Evolutionary conservation across 1,140 invertebrate genomes (phyloP), one percentile per base, ranked within the genome.

Genomic region (Melitaea cinxia): DNA sequence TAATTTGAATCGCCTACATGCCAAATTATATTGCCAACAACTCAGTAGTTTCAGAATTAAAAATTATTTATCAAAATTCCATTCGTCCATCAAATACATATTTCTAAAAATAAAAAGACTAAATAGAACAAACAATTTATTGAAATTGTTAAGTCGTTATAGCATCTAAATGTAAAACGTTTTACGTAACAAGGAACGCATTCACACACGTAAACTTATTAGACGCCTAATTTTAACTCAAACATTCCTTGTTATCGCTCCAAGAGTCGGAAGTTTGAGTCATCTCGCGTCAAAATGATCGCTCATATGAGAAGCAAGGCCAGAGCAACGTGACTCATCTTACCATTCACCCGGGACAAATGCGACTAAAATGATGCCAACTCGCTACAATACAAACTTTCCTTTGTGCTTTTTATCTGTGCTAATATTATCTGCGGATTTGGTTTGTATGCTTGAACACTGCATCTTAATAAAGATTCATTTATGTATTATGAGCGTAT

Each of bases 211-310:
- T 49, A 64, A 35, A 56, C 42, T 56, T 50, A 55, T 47, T 33
- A 30, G 54, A 19, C 17, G 52, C 33, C 65, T 74, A 74, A 68
- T 64, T 74, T 74, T 72, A 74, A 61, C 55, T 19, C 6, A 59
- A 68, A 62, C 65, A 79, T 81, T 76, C 69, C 66, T n/a, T 73
- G 65, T 68, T 26, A 73, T 68, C 70, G 68, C 58, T 73, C 67
- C 63, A 68, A 69, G 67, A 66, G 45, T 75, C 75, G 74, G 74
- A 82, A 79, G 70, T 61, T 62, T 80, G 78, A 78, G 49, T 82
- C 79, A 79, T 50, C 53, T 47, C 39, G 17, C 39, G 39, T 56
- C 19, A 42, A 28, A 55, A 53, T 56, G 53, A 54, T 62, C 60
- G n/a, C 50, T 54, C 52, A 35, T 64, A 53, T 42, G 53, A 23